These are phyloP conservation scores for Hyposoter dolosus DNA, from an alignment of 2,888 invertebrate species.

Conservation along the genomic window DNA sequence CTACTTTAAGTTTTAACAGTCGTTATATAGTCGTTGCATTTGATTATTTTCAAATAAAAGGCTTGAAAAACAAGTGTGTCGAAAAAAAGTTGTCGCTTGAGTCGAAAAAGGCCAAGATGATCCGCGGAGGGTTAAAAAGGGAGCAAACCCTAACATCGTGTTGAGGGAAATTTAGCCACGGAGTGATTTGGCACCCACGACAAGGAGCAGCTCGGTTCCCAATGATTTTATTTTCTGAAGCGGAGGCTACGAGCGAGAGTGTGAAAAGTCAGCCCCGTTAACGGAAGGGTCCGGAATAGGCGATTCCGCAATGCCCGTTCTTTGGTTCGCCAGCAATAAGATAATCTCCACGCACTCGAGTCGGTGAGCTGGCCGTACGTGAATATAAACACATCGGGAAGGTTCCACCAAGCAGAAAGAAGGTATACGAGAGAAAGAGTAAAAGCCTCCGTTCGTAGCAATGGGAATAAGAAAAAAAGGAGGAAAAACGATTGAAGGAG, in stretches of 20 bases:
- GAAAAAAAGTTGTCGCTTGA: too few species aligned
- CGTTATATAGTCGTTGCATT: too few species aligned
- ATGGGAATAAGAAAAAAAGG: not conserved
- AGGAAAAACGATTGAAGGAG: too few species aligned
- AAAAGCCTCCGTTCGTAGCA: constrained; percentile 4
- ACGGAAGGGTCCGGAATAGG: constrained; percentile 48
- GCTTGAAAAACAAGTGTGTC: too few species aligned
- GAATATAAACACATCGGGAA: constrained; percentile 6
- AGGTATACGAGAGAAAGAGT: constrained; percentile 11
- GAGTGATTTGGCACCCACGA: not conserved
- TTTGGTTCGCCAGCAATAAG: constrained; percentile 28
- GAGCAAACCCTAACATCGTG: too few species aligned
- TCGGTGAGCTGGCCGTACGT: constrained; percentile 6
- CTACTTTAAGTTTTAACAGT: too few species aligned
- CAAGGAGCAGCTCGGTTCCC: not conserved
- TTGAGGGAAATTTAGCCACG: too few species aligned
- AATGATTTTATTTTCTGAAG: not conserved
- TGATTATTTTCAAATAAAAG: too few species aligned
- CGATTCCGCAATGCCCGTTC: constrained; percentile 41
- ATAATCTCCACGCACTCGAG: constrained; percentile 66
- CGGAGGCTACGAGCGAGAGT: not conserved
- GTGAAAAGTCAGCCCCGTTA: constrained; percentile 32
- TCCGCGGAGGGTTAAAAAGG: too few species aligned
- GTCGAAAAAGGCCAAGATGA: too few species aligned
- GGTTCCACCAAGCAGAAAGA: constrained; percentile 14